These are phyloP conservation scores for Nematostella vectensis DNA, from an alignment of 92 coral and sea anemone species.

Conservation along the genomic window DNA sequence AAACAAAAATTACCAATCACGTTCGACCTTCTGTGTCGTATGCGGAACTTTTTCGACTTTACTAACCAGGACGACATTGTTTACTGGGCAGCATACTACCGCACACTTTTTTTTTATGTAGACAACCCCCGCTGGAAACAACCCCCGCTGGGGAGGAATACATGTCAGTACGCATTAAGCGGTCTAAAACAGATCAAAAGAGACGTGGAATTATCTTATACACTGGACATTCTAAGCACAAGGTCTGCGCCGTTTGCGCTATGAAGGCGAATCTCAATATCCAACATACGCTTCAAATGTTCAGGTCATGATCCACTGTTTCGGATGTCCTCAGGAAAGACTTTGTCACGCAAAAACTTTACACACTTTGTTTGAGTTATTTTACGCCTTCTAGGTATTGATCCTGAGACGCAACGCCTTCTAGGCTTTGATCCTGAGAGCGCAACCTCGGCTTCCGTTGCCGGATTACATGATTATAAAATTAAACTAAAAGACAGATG, in stretches of 20 bases:
- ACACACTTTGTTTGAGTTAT: conserved; percentile 1
- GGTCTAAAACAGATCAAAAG: conserved; percentile 20
- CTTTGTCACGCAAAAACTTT: conserved; percentile 7
- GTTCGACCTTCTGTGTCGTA: conserved; percentile 24
- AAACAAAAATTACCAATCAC: conserved; percentile 39
- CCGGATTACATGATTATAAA: conserved; percentile 23
- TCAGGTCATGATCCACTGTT: conserved; percentile 24
- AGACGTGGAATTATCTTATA: conserved; percentile 10
- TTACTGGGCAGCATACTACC: conserved; percentile 50
- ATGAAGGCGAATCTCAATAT: conserved; percentile 13
- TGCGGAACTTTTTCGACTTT: conserved; percentile 10
- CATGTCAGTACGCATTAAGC: conserved; percentile 7
- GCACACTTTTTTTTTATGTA: no score
- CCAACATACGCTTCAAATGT: conserved; percentile 5
- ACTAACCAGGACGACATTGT: conserved; percentile 1
- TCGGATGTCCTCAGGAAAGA: conserved; percentile 3
- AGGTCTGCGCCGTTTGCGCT: conserved; percentile 31
- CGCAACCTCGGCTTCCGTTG: conserved; percentile 24
- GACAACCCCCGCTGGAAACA: background rate
- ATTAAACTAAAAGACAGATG: conserved; percentile 23
- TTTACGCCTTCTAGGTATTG: conserved; percentile 9
- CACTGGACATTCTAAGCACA: conserved; percentile 25
- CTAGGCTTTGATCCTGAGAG: conserved; percentile 26
- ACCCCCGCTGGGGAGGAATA: background rate
- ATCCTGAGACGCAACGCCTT: conserved; percentile 4